Evolutionary conservation across 2,113 vertebrate genomes (phyloP).

Genomic region (Thalassarche chlororhynchos): DNA sequence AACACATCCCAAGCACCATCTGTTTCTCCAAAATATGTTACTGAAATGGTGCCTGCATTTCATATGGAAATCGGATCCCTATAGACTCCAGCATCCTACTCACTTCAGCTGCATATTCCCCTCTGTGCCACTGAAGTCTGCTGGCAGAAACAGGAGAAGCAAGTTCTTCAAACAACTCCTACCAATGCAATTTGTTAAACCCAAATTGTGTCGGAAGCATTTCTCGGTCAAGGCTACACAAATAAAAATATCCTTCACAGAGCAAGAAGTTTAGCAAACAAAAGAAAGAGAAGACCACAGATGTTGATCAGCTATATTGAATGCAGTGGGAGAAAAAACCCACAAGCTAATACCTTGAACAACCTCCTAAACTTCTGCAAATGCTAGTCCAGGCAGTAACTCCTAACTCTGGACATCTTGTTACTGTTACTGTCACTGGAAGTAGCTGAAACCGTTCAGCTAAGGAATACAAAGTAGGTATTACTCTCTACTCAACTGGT

Average conservation of each 20-base stretch:
- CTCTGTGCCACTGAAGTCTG: background rate
- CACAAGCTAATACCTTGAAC: background rate
- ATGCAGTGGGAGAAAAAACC: background rate
- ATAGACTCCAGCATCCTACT: background rate
- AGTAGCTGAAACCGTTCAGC: background rate
- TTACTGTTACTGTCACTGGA: background rate
- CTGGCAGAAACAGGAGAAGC: background rate
- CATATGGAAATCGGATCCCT: background rate
- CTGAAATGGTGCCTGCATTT: background rate
- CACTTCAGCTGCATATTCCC: background rate
- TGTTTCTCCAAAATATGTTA: background rate
- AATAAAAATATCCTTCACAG: background rate
- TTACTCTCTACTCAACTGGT: background rate
- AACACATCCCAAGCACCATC: constrained; percentile 15
- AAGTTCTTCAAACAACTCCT: background rate
- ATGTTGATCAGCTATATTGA: background rate
- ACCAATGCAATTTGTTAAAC: background rate
- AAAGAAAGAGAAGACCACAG: background rate
- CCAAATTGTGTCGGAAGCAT: rapidly evolving
- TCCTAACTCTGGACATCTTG: background rate
- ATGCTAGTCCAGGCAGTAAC: background rate
- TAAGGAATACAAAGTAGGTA: background rate
- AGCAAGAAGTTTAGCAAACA: background rate
- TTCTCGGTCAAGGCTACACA: background rate
- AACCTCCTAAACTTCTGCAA: background rate